Evolutionary conservation across 1,140 invertebrate species (phyloP), one percentile per base, ranked within the genome.

Genomic region (Zaprionus capensis): DNA sequence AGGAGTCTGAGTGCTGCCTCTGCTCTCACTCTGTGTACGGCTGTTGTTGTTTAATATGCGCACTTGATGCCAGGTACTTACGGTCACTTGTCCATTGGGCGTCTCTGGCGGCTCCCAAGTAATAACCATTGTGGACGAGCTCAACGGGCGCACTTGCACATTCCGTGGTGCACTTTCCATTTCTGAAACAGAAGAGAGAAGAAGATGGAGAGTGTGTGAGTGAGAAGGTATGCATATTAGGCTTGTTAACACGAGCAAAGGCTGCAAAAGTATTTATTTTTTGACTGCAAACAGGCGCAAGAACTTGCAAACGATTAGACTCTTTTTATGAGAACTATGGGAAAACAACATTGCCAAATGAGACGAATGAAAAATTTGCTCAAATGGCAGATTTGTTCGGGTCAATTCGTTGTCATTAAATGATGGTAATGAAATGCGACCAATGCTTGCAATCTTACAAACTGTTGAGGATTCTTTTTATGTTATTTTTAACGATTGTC

Each of bases 81-180:
- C 98, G 93, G 97, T 98, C 68, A 99, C 97, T 95, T 98, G 96
- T 79, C 98, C 99, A 93, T 99, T 99, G 17, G 98, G 98, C 78
- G 97, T 98, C 93, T 99, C 98, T 22, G 98, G 98, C 92, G 98
- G 97, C 91, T 98, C 97, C 99, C 99, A 99, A 88, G 98, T 97
- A 84, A 99, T 98, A 65, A 95, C 96, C 95, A 99, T 98, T 17
- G 98, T 99, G 91, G 96, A 98, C 15, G 98, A 97, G 92, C 98
- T 99, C 49, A 99, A 94, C 15, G 98, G 97, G 58, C 97, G 94
- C 46, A 98, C 98, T 94, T 97, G 96, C 15, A 99, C 97, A 93
- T 98, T 98, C 68, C 96, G 94, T 34, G 99, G 98, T 58, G 98
- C 97, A 85, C 97, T 98, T 90, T 98, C 98, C 55, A 98, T 98